phyloP scores from a whole-genome alignment of 1,140 invertebrate species.

The Epicauta chinensis region DNA sequence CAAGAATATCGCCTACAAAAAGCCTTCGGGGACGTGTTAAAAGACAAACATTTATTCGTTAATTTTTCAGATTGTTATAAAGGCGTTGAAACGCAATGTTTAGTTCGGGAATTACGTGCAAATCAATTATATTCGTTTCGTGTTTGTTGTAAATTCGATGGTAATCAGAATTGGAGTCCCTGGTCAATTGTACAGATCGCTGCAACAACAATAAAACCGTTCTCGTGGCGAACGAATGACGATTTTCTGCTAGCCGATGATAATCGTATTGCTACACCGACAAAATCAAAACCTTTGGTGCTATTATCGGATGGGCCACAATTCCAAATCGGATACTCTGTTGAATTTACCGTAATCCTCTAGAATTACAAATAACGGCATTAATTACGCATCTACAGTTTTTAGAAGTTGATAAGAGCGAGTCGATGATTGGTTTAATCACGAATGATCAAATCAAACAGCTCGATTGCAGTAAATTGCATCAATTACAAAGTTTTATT shows the following conservation, averaged over 20 bases:
- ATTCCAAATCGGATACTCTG: slow-evolving; percentile 26
- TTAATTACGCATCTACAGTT: slow-evolving; percentile 21
- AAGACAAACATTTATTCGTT: slow-evolving; percentile 20
- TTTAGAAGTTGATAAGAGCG: slow-evolving; percentile 29
- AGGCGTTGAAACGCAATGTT: slow-evolving; percentile 30
- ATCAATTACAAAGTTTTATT: slow-evolving; percentile 18
- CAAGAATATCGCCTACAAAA: slow-evolving; percentile 35
- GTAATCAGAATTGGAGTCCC: slow-evolving; percentile 29
- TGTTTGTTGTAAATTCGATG: slow-evolving; percentile 35
- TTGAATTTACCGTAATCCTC: slow-evolving; percentile 34
- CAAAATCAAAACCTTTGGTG: slow-evolving; percentile 1
- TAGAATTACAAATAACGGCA: too few species aligned
- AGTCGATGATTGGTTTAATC: slow-evolving; percentile 23
- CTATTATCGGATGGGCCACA: slow-evolving; percentile 28
- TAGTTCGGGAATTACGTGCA: slow-evolving; percentile 27
- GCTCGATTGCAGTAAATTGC: not conserved
- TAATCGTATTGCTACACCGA: slow-evolving; percentile 25
- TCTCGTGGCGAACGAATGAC: slow-evolving; percentile 25
- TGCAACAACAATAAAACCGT: slow-evolving; percentile 25
- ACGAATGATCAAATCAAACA: slow-evolving; percentile 6
- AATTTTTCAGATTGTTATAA: slow-evolving; percentile 31
- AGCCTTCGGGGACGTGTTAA: slow-evolving; percentile 27
- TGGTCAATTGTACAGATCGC: slow-evolving; percentile 32
- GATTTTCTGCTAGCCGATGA: slow-evolving; percentile 27
- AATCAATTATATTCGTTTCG: slow-evolving; percentile 33